Conservation (phyloP, 2,888 invertebrate genomes). For the Pogonocherus hispidulus region DNA sequence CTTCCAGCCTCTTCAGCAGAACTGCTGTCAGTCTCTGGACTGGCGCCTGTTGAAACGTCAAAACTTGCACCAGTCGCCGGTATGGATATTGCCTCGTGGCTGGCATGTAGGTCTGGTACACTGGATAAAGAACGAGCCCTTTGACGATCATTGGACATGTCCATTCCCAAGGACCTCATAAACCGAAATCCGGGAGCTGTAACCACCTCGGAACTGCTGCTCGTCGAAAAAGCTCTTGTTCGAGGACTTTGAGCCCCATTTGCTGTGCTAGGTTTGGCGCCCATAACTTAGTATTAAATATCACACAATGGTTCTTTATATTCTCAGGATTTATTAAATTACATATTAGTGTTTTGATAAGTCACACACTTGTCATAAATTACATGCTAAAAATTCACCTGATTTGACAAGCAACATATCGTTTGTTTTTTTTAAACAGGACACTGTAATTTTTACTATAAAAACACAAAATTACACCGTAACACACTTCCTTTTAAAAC, state of each 20-base stretch:
- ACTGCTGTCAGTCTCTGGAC: conserved; percentile 78
- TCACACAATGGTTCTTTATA: conserved; percentile 35
- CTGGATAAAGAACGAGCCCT: conserved; percentile 85
- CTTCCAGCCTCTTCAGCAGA: conserved; percentile 75
- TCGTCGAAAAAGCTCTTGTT: conserved; percentile 82
- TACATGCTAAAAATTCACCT: conserved; percentile 68
- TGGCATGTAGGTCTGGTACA: conserved; percentile 80
- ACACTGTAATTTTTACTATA: conserved; percentile 21
- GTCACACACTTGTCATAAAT: conserved; percentile 67
- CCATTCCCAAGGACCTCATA: conserved; percentile 72
- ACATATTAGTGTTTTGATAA: conserved; percentile 48
- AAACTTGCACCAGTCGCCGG: conserved; percentile 76
- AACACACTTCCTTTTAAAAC: conserved; percentile 17
- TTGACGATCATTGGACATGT: conserved; percentile 83
- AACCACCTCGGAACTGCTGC: conserved; percentile 67
- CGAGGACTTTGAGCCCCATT: conserved; percentile 82
- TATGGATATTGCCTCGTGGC: conserved; percentile 64
- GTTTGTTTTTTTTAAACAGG: conserved; percentile 49
- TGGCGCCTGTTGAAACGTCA: conserved; percentile 76
- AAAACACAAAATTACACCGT: conserved; percentile 36
- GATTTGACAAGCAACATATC: conserved; percentile 71
- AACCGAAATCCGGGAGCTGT: conserved; percentile 59
- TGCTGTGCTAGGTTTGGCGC: conserved; percentile 88
- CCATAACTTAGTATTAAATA: conserved; percentile 71
- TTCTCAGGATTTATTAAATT: conserved; percentile 43